These are phyloP conservation scores for Discoglossus pictus DNA, from an alignment of 2,797 vertebrate genomes.

Conservation along the genomic window DNA sequence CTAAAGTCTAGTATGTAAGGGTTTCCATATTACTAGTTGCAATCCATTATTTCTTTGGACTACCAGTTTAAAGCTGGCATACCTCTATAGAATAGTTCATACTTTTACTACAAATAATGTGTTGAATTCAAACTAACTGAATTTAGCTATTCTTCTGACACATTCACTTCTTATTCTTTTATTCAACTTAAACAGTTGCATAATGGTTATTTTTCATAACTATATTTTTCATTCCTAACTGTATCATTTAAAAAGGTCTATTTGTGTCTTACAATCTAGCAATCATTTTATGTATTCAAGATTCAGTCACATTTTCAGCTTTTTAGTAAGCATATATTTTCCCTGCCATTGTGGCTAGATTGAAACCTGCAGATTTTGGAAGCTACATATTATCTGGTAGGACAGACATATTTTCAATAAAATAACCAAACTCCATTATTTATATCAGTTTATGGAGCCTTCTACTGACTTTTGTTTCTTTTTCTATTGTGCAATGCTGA, in stretches of 20 bases:
- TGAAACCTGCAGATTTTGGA: constrained; percentile 13
- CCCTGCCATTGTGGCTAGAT: constrained; percentile 9
- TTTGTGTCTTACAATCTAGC: constrained; percentile 1
- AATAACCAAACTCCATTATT: background rate
- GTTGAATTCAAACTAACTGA: too few species aligned
- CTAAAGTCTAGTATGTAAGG: too few species aligned
- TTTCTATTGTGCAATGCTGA: background rate
- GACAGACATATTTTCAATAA: constrained; percentile 10
- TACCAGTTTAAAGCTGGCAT: too few species aligned
- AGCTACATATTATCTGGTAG: background rate
- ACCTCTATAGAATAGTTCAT: too few species aligned
- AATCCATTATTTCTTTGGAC: too few species aligned
- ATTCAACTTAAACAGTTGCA: too few species aligned
- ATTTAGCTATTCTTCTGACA: too few species aligned
- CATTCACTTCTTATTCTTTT: too few species aligned
- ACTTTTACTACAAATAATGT: too few species aligned
- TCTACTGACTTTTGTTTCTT: background rate
- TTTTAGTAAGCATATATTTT: constrained; percentile 3
- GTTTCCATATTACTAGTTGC: too few species aligned
- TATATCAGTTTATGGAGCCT: background rate
- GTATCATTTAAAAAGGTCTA: background rate
- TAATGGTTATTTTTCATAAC: too few species aligned
- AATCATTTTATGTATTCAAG: constrained; percentile 10
- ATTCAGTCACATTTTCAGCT: background rate
- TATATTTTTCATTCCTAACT: background rate